phyloP scores from a whole-genome alignment of 2,797 vertebrate species.

The Forpus xanthops region DNA sequence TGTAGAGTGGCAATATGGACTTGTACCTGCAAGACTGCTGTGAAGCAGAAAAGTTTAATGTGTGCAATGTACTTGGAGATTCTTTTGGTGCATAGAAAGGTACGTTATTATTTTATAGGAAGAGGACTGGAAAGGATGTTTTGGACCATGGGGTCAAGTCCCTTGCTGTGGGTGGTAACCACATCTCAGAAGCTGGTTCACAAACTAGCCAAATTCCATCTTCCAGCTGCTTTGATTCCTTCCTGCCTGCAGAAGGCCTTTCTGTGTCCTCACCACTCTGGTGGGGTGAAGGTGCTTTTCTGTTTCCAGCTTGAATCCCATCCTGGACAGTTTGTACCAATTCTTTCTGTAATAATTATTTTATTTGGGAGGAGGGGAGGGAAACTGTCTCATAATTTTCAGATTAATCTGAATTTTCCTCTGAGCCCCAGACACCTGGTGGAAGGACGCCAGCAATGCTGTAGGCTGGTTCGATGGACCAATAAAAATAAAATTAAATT shows the following conservation, averaged over 20 bases:
- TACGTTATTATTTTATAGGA: slow-evolving; percentile 5
- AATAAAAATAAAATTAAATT: slow-evolving; percentile 52
- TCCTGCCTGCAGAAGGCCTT: not conserved
- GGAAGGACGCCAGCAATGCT: slow-evolving; percentile 35
- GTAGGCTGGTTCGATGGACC: slow-evolving; percentile 54
- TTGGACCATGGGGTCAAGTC: not conserved
- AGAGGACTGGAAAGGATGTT: not conserved
- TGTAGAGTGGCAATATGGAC: not conserved
- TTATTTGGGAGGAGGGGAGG: not conserved
- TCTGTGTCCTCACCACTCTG: not conserved
- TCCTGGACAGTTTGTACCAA: not conserved
- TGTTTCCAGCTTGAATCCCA: not conserved
- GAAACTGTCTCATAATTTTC: slow-evolving; percentile 29
- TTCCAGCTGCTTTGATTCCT: slow-evolving; percentile 27
- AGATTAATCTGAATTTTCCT: slow-evolving; percentile 36
- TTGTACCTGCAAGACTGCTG: not conserved
- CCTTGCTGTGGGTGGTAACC: slow-evolving; percentile 26
- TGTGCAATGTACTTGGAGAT: not conserved
- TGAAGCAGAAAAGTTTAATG: not conserved
- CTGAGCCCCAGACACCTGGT: slow-evolving; percentile 39
- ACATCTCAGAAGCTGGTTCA: slow-evolving; percentile 12
- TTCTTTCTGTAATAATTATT: slow-evolving; percentile 2
- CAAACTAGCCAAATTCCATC: slow-evolving; percentile 22
- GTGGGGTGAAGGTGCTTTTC: not conserved
- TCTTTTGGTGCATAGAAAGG: not conserved